These are phyloP conservation scores for Criorhina ranunculi DNA, from an alignment of 2,888 invertebrate genomes.

Conservation along the genomic window DNA sequence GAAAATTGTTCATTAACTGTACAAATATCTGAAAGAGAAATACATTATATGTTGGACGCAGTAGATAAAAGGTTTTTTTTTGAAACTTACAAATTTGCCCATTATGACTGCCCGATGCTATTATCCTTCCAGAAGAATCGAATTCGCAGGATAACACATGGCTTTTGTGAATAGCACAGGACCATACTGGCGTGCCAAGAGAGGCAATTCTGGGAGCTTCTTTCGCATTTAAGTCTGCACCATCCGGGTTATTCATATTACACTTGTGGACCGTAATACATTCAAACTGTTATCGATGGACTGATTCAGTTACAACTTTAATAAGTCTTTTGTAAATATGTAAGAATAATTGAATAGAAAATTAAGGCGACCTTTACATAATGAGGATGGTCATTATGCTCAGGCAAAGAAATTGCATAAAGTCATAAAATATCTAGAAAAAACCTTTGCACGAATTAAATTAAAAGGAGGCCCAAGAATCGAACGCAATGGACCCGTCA, in stretches of 20 bases:
- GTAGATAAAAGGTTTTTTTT: not conserved
- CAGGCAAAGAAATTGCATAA: too few relatives aligned
- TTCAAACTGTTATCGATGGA: too few relatives aligned
- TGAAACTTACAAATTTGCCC: constrained; percentile 51
- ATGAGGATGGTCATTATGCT: too few relatives aligned
- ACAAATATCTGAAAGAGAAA: constrained; percentile 1
- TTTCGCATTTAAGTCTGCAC: constrained; percentile 7
- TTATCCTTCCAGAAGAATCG: constrained; percentile 25
- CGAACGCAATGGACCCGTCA: too few relatives aligned
- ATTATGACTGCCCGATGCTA: constrained; percentile 14
- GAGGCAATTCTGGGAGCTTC: not conserved
- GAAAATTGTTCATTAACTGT: constrained; percentile 99
- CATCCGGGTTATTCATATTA: not conserved
- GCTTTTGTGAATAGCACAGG: constrained; percentile 33
- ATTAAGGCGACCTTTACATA: too few relatives aligned
- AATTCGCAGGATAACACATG: constrained; percentile 42
- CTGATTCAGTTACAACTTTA: too few relatives aligned
- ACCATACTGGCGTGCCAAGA: not conserved
- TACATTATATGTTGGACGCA: not conserved
- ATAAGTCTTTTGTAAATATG: too few relatives aligned
- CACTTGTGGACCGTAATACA: too few relatives aligned
- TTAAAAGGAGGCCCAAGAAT: too few relatives aligned
- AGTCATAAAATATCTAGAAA: too few relatives aligned
- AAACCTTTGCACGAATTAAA: too few relatives aligned
- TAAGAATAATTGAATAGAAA: too few relatives aligned